phyloP scores from a whole-genome alignment of 2,113 vertebrate genomes.

The Thamnaconus septentrionalis region DNA sequence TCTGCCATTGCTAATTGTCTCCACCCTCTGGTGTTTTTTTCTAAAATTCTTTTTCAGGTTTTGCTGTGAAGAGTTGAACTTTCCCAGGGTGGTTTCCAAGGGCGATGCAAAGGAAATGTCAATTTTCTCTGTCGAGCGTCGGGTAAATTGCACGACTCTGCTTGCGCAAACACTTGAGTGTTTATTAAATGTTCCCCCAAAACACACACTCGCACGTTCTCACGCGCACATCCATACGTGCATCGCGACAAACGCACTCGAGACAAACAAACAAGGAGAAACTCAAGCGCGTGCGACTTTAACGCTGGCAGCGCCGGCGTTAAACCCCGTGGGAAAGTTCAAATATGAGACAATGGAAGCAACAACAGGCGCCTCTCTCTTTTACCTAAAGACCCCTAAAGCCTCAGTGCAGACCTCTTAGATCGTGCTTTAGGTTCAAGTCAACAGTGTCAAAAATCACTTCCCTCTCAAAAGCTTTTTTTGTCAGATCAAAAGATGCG shows the following conservation, averaged over 20 bases:
- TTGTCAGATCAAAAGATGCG: too few species aligned
- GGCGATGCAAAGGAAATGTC: conserved; percentile 63
- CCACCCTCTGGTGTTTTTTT: conserved; percentile 15
- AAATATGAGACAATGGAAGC: conserved; percentile 53
- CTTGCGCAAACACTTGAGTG: conserved; percentile 58
- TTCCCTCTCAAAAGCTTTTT: conserved; percentile 7
- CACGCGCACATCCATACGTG: background rate
- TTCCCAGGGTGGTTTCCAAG: conserved; percentile 68
- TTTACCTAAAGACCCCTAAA: conserved; percentile 8
- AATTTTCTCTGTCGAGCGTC: conserved; percentile 49
- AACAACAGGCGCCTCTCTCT: conserved; percentile 21
- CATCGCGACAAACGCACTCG: background rate
- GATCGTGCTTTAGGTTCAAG: conserved; percentile 16
- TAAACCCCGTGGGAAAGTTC: conserved; percentile 65
- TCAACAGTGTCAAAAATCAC: conserved; percentile 45
- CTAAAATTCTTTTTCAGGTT: background rate
- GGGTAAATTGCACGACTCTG: conserved; percentile 52
- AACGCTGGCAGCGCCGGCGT: background rate
- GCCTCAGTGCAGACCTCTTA: conserved; percentile 1
- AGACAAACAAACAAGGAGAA: conserved; percentile 27
- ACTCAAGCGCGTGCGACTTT: conserved; percentile 12
- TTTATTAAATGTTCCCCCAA: conserved; percentile 51
- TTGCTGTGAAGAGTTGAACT: conserved; percentile 41
- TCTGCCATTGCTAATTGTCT: conserved; percentile 40
- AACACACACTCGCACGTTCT: background rate